Evolutionary conservation across 2,113 vertebrate genomes (phyloP).

Genomic region (Bombycilla garrulus): DNA sequence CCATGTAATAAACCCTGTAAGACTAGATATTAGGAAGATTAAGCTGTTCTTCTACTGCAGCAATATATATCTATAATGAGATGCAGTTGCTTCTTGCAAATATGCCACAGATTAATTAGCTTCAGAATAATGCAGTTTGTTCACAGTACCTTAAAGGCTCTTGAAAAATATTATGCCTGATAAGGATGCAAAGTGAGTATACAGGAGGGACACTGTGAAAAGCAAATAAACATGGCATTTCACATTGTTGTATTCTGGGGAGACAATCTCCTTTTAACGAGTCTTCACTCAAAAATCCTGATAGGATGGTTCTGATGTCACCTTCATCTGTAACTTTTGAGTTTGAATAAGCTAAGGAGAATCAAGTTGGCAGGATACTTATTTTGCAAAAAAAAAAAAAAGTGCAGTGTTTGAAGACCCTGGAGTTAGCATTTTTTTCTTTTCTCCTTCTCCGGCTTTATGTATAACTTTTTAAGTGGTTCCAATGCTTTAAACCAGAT

Average conservation of each 20-base stretch:
- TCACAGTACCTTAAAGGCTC: conserved; percentile 9
- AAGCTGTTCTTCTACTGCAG: conserved; percentile 10
- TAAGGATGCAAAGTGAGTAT: neutral
- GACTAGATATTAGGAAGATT: conserved; percentile 47
- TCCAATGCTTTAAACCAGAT: conserved; percentile 11
- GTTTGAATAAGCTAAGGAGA: neutral
- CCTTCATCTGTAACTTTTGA: neutral
- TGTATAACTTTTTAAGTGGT: neutral
- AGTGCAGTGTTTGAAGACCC: neutral
- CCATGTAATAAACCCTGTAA: conserved; percentile 12
- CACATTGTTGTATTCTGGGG: neutral
- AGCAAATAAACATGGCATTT: neutral
- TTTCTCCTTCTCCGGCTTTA: neutral
- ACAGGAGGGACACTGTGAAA: neutral
- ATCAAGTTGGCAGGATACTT: neutral
- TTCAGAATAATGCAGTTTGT: conserved; percentile 16
- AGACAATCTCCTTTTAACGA: neutral
- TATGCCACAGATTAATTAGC: conserved; percentile 35
- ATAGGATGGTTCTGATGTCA: neutral
- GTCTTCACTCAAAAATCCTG: neutral
- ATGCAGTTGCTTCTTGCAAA: conserved; percentile 48
- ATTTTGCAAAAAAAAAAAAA: neutral
- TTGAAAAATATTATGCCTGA: neutral
- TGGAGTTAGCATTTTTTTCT: neutral
- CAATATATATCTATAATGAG: conserved; percentile 42